Evolutionary conservation across 2,113 vertebrate genomes (phyloP).

Genomic region (Anas platyrhynchos): DNA sequence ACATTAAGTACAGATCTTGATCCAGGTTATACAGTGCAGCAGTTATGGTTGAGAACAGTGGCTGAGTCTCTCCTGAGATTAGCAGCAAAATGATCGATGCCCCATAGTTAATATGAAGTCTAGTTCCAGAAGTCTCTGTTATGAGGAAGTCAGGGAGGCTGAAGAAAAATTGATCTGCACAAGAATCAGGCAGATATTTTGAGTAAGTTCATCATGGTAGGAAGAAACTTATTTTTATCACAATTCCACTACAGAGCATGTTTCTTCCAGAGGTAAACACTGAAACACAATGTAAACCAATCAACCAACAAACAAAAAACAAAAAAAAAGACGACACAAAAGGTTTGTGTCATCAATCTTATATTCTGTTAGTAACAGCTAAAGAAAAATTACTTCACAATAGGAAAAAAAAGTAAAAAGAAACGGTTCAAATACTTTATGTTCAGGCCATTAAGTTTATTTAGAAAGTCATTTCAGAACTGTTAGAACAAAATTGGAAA

Average conservation of each 20-base stretch:
- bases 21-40: not conserved
- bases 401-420: not conserved
- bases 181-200: not conserved
- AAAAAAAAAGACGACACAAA: too few relatives aligned
- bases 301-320: not conserved
- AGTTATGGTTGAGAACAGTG: not conserved
- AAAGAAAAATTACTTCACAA: not conserved
- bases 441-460: not conserved
- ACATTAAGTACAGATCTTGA: not conserved
- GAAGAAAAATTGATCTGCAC: not conserved
- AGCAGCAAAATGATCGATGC: not conserved
- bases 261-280: not conserved
- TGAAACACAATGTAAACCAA: rapidly evolving
- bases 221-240: not conserved
- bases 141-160: rapidly evolving
- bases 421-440: not conserved
- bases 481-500: not conserved
- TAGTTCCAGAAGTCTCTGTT: not conserved
- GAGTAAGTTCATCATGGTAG: not conserved
- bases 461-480: not conserved
- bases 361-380: rapidly evolving
- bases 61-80: not conserved
- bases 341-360: not conserved
- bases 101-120: not conserved
- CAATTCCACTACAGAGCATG: not conserved